These are phyloP conservation scores for Calycopis cecrops DNA, from an alignment of 1,140 invertebrate species.

Conservation along the genomic window DNA sequence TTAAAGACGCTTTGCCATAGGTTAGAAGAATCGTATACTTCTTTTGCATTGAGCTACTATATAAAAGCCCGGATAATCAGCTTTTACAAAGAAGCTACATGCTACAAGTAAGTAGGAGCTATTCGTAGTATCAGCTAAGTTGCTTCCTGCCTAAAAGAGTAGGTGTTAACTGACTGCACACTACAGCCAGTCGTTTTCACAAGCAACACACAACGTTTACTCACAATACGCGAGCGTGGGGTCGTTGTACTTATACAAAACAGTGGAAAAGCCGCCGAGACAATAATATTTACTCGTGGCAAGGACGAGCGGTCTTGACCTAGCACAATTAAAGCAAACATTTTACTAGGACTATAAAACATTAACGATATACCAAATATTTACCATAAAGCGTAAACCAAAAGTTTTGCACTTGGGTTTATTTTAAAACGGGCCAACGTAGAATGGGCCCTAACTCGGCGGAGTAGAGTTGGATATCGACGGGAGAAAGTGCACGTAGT, in stretches of 20 bases:
- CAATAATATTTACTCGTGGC: conserved; percentile 73
- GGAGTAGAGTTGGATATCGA: too few relatives aligned
- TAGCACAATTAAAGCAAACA: conserved; percentile 73
- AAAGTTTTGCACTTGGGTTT: conserved; percentile 73
- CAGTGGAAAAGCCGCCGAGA: conserved; percentile 68
- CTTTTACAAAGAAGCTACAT: too few relatives aligned
- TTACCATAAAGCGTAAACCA: conserved; percentile 74
- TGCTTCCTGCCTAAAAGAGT: too few relatives aligned
- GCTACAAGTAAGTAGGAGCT: too few relatives aligned
- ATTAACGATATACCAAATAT: conserved; percentile 72
- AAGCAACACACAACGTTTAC: background rate
- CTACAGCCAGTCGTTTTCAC: background rate
- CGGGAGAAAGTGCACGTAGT: too few relatives aligned
- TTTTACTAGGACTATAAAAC: conserved; percentile 74
- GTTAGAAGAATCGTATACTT: too few relatives aligned
- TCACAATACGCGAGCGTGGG: background rate
- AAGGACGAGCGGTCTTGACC: conserved; percentile 74
- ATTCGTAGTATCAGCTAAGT: too few relatives aligned
- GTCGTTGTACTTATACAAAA: conserved; percentile 47
- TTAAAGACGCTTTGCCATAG: too few relatives aligned
- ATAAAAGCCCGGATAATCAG: too few relatives aligned
- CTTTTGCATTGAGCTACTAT: too few relatives aligned
- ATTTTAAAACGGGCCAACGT: conserved; percentile 36
- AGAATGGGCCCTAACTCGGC: too few relatives aligned
- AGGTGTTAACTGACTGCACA: background rate